Evolutionary conservation across 2,888 invertebrate species (phyloP).

Genomic region (Leptinotarsa juncta): DNA sequence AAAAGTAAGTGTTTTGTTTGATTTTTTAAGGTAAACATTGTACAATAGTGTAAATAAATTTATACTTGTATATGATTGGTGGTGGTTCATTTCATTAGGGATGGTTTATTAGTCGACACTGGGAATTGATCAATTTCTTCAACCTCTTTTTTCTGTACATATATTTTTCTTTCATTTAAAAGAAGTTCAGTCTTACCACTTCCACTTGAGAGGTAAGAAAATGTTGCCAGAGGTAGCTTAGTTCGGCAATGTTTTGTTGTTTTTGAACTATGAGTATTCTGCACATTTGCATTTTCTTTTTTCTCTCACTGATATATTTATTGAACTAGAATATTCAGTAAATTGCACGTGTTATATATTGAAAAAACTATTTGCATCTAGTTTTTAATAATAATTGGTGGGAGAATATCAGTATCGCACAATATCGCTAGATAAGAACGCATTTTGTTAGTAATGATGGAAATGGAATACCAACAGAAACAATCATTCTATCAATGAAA

Average conservation of each 20-base stretch:
- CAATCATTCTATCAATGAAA: neutral
- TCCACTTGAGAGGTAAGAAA: slow-evolving; percentile 40
- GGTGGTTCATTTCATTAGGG: slow-evolving; percentile 40
- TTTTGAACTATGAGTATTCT: slow-evolving; percentile 26
- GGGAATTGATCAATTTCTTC: neutral
- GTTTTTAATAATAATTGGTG: neutral
- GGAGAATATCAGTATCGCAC: neutral
- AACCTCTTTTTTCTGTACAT: neutral
- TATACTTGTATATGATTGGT: slow-evolving; percentile 32
- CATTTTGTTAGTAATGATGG: neutral
- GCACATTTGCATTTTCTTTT: slow-evolving; percentile 25
- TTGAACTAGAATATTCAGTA: slow-evolving; percentile 11
- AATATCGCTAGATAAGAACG: neutral
- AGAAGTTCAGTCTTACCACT: slow-evolving; percentile 25
- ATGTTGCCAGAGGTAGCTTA: slow-evolving; percentile 39
- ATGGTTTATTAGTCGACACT: neutral
- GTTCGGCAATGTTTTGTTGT: slow-evolving; percentile 27
- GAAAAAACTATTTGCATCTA: neutral
- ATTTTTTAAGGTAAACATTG: slow-evolving; percentile 19
- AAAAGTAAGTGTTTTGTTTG: slow-evolving; percentile 78
- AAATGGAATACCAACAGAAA: neutral
- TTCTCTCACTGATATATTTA: slow-evolving; percentile 9
- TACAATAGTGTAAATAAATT: slow-evolving; percentile 37
- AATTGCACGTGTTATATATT: neutral
- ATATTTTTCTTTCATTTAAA: neutral